phyloP scores from a whole-genome alignment of 2,888 invertebrate species.

The Galerucella calmariensis region DNA sequence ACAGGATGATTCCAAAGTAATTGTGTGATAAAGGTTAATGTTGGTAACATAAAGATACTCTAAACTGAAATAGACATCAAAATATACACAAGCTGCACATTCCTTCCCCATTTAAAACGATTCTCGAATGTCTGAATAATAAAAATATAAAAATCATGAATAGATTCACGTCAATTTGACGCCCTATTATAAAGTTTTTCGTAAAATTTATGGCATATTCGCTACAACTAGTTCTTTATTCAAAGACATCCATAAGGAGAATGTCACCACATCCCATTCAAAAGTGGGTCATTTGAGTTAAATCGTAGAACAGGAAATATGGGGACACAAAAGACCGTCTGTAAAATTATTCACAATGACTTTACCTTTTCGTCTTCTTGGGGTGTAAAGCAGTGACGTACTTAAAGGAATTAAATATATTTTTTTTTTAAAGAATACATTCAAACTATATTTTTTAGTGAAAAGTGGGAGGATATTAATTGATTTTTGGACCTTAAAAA shows the following conservation, averaged over 20 bases:
- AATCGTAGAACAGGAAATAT: conserved; percentile 35
- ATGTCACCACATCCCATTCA: conserved; percentile 42
- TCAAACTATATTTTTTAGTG: too few species aligned
- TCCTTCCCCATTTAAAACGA: conserved; percentile 11
- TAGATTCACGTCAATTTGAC: conserved; percentile 23
- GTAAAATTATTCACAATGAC: conserved; percentile 35
- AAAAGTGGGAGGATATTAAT: too few species aligned
- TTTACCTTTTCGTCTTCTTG: conserved; percentile 29
- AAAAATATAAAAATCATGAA: conserved; percentile 19
- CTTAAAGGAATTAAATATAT: too few species aligned
- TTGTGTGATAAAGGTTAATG: too few species aligned
- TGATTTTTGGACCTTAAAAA: too few species aligned
- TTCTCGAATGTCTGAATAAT: conserved; percentile 19
- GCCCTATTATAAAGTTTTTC: neutral
- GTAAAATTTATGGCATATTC: conserved; percentile 27
- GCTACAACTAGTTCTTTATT: conserved; percentile 19
- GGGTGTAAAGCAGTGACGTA: neutral
- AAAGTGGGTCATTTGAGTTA: conserved; percentile 45
- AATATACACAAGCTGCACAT: conserved; percentile 5
- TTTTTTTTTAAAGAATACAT: neutral
- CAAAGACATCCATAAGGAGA: conserved; percentile 33
- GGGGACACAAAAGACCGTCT: conserved; percentile 24
- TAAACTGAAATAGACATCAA: neutral
- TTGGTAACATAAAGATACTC: too few species aligned
- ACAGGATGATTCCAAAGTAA: neutral